phyloP scores from a whole-genome alignment of 2,113 vertebrate species.

The Mormyrus iriodes region DNA sequence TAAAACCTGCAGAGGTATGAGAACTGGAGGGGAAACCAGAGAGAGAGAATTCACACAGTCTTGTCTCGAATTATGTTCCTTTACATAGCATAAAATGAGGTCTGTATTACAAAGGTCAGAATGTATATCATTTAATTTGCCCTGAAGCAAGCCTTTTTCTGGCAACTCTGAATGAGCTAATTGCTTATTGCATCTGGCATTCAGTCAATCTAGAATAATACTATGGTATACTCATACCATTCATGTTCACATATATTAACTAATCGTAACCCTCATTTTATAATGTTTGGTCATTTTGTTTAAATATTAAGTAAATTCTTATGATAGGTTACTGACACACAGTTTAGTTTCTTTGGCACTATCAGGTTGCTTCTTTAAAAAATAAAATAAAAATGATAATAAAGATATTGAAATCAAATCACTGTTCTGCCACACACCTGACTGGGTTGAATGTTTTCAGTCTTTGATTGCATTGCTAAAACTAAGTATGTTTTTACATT shows the following conservation, averaged over 20 bases:
- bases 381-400: background rate
- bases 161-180: background rate
- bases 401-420: background rate
- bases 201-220: background rate
- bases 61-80: background rate
- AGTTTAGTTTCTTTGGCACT: background rate
- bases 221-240: background rate
- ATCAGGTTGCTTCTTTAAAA: too few species aligned
- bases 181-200: background rate
- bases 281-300: background rate
- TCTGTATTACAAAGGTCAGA: background rate
- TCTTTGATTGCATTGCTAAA: background rate
- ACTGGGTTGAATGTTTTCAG: background rate
- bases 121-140: background rate
- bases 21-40: background rate
- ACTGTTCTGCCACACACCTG: background rate
- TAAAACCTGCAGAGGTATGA: constrained; percentile 68
- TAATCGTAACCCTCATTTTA: background rate
- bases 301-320: background rate
- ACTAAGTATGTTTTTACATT: background rate
- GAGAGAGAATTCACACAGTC: background rate
- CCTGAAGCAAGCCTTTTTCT: background rate
- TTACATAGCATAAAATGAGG: background rate
- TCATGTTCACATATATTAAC: background rate
- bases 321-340: background rate